phyloP scores from a whole-genome alignment of 2,888 invertebrate species.

The Cerastis leucographa region DNA sequence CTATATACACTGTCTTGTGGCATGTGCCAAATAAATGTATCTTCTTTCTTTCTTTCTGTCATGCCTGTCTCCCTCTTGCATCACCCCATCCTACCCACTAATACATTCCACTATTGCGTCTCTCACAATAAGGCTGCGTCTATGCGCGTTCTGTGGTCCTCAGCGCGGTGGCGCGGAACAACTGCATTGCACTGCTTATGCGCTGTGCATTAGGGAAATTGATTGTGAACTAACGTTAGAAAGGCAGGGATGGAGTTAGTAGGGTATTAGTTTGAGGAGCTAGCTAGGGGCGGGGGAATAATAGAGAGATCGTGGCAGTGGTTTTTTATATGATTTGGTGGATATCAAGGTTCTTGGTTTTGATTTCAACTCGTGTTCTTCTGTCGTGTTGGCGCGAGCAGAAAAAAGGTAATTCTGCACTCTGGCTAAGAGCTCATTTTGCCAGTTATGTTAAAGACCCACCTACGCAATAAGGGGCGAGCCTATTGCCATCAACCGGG shows the following conservation, averaged over 20 bases:
- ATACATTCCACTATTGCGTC: slow-evolving; percentile 54
- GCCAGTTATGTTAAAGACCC: too few species aligned
- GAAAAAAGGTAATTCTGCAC: not conserved
- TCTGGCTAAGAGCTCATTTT: too few species aligned
- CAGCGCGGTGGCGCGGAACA: slow-evolving; percentile 29
- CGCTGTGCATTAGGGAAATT: slow-evolving; percentile 73
- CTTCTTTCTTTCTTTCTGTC: not conserved
- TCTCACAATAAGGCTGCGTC: slow-evolving; percentile 35
- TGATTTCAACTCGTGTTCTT: not conserved
- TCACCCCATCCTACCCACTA: slow-evolving; percentile 27
- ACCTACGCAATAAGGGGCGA: too few species aligned
- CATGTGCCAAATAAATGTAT: too few species aligned
- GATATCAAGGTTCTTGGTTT: not conserved
- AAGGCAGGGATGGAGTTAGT: slow-evolving; percentile 49
- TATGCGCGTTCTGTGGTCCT: slow-evolving; percentile 30
- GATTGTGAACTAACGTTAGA: slow-evolving; percentile 70
- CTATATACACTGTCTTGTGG: too few species aligned
- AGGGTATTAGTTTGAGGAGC: too few species aligned
- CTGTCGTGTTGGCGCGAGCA: not conserved
- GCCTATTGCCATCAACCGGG: too few species aligned
- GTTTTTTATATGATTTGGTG: not conserved
- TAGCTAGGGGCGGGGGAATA: not conserved
- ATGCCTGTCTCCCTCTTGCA: slow-evolving; percentile 1
- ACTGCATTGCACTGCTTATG: slow-evolving; percentile 37
- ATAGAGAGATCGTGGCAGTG: not conserved